Percentiles rank a stretch among this genome's conserved stretches.
phyloP scores from a whole-genome alignment of 30 jellyfish, hydroid and myxozoan species.

The Aurelia aurita complex sp. Pacific region DNA sequence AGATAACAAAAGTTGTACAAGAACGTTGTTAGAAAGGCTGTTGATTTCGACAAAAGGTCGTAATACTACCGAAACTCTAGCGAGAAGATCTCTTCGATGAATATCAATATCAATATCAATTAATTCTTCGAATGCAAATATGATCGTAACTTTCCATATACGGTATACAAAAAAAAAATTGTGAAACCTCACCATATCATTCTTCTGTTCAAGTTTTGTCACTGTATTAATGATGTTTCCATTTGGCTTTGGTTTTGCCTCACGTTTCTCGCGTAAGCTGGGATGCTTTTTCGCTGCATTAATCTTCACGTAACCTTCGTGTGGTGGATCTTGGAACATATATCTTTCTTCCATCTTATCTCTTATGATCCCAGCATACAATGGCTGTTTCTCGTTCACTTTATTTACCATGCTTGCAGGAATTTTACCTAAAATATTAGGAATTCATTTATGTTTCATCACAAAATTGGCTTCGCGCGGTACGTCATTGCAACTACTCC shows the following conservation, averaged over 20 bases:
- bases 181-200: background rate
- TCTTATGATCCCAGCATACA: slow-evolving; percentile 75
- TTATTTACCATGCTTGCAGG: slow-evolving; percentile 86
- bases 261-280: slow-evolving; percentile 61
- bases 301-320: slow-evolving; percentile 49
- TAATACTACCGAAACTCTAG: too few relatives aligned
- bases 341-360: slow-evolving; percentile 75
- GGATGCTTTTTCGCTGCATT: slow-evolving; percentile 56
- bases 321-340: slow-evolving; percentile 74
- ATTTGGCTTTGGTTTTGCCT: background rate
- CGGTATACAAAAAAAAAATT: too few relatives aligned
- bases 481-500: too few relatives aligned
- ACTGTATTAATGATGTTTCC: background rate
- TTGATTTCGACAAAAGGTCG: too few relatives aligned
- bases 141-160: too few relatives aligned
- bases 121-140: too few relatives aligned
- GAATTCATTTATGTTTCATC: too few relatives aligned
- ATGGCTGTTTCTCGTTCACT: slow-evolving; percentile 88
- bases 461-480: too few relatives aligned
- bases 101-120: too few relatives aligned
- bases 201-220: background rate
- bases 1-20: too few relatives aligned
- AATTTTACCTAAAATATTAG: slow-evolving; percentile 64
- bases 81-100: too few relatives aligned
- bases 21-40: too few relatives aligned